These are phyloP conservation scores for Tenthredo mesomela DNA, from an alignment of 2,888 invertebrate species.

Conservation along the genomic window DNA sequence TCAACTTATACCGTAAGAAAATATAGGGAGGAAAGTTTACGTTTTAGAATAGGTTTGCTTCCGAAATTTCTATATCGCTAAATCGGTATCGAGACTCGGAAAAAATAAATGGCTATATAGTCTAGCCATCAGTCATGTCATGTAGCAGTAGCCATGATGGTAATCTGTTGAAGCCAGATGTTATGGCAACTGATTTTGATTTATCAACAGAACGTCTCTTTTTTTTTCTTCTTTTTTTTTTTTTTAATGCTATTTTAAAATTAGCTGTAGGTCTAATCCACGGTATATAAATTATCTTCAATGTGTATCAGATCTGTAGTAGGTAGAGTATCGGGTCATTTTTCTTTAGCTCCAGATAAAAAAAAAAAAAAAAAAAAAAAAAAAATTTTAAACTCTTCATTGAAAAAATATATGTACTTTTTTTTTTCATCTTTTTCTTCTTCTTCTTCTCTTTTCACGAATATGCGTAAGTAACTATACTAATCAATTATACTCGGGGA, in stretches of 20 bases:
- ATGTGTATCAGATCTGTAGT: no score
- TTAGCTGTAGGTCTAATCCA: not conserved
- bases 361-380: no score
- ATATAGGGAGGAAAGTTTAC: not conserved
- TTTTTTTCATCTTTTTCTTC: no score
- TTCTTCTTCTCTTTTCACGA: no score
- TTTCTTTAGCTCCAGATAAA: not conserved
- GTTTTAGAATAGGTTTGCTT: not conserved
- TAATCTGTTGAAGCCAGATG: conserved; percentile 17
- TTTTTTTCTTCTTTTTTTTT: not conserved
- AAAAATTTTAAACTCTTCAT: not conserved
- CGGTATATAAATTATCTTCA: not conserved
- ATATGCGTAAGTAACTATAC: no score
- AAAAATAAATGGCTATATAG: conserved; percentile 4
- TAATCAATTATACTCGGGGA: no score
- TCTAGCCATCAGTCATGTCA: conserved; percentile 20
- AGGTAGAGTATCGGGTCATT: not conserved
- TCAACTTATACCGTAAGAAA: not conserved
- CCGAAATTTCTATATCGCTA: not conserved
- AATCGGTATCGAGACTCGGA: not conserved
- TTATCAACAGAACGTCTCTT: conserved; percentile 12
- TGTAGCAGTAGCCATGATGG: not conserved
- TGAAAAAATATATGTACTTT: not conserved
- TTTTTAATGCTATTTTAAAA: not conserved
- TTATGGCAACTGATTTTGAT: conserved; percentile 17